These are phyloP conservation scores for Thaumetopoea pityocampa DNA, from an alignment of 1,140 invertebrate genomes.

Conservation along the genomic window DNA sequence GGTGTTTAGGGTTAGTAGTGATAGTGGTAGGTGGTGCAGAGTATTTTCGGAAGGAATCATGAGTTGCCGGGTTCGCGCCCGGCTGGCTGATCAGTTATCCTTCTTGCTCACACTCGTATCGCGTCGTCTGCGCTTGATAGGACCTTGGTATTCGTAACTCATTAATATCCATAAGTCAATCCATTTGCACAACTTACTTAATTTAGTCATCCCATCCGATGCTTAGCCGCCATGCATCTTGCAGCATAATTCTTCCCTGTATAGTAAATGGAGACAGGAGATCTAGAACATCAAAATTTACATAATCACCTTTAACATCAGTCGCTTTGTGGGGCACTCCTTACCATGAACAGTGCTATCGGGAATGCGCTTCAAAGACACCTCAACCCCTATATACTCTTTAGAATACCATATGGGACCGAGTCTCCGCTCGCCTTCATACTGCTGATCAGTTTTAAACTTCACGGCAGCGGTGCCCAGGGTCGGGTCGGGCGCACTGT, in stretches of 20 bases:
- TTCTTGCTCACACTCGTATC: neutral
- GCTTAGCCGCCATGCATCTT: conserved; percentile 14
- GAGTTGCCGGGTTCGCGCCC: neutral
- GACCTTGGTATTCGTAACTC: conserved; percentile 11
- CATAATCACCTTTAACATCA: conserved; percentile 20
- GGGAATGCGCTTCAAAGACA: conserved; percentile 21
- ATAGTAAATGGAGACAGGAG: conserved; percentile 21
- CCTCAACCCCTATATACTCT: conserved; percentile 22
- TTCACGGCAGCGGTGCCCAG: conserved; percentile 9
- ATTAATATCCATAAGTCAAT: conserved; percentile 2
- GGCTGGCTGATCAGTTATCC: neutral
- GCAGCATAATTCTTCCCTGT: conserved; percentile 15
- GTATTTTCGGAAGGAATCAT: neutral
- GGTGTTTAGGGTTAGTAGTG: too few species aligned
- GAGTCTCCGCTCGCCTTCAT: conserved; percentile 18
- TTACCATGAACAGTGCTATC: conserved; percentile 14
- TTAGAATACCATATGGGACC: conserved; percentile 27
- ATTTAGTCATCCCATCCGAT: conserved; percentile 16
- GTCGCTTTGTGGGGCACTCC: conserved; percentile 24
- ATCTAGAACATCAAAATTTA: conserved; percentile 20
- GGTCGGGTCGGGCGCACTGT: conserved; percentile 16
- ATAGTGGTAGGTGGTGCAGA: too few species aligned
- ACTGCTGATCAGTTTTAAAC: conserved; percentile 10
- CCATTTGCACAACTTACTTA: conserved; percentile 15
- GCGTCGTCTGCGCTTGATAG: neutral